Conservation (phyloP, 2,113 vertebrate species). For the Athene cunicularia region DNA sequence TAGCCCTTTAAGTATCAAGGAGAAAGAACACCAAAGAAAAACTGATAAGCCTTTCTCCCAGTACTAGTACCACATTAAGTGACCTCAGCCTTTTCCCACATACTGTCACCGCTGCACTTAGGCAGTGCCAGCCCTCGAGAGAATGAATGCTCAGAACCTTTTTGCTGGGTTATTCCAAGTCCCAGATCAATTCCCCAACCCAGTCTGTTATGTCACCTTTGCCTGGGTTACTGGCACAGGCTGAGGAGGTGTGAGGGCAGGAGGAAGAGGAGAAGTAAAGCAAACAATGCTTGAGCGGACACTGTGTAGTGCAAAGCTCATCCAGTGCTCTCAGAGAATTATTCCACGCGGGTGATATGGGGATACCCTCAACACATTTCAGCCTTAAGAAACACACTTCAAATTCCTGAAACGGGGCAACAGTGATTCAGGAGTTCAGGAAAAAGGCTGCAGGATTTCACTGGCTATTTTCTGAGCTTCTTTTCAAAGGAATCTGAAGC, state of each 20-base stretch:
- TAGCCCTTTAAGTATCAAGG: background rate
- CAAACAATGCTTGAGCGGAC: background rate
- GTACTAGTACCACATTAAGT: background rate
- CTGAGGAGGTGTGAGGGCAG: background rate
- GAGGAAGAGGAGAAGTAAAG: background rate
- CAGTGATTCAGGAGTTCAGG: background rate
- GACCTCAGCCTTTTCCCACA: background rate
- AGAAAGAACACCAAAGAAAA: background rate
- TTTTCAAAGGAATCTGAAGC: slow-evolving; percentile 18
- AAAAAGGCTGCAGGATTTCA: background rate
- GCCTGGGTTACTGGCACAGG: background rate
- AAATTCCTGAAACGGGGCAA: background rate
- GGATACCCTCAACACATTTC: background rate
- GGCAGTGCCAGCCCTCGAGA: background rate
- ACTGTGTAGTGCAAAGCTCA: background rate
- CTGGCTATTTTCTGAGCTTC: background rate
- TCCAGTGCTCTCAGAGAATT: background rate
- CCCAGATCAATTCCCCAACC: background rate
- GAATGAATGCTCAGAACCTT: background rate
- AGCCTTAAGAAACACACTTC: background rate
- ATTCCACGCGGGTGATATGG: background rate
- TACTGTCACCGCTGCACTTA: no score
- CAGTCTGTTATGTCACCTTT: background rate
- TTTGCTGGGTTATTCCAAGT: background rate
- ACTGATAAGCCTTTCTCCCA: background rate